phyloP scores from a whole-genome alignment of 2,113 vertebrate species.

The Zosterops pallidus region DNA sequence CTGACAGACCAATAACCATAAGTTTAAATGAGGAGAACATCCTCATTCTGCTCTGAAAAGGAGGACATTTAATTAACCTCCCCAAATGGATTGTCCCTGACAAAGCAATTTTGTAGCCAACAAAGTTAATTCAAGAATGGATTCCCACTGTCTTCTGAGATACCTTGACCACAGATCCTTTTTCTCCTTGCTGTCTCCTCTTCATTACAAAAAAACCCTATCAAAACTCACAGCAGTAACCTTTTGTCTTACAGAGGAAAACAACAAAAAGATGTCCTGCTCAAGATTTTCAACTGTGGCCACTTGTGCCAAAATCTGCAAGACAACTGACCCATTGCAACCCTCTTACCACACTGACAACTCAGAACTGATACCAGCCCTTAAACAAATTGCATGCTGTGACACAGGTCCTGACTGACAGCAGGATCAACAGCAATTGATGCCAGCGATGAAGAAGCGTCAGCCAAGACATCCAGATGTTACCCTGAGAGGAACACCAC shows the following conservation, averaged over 20 bases:
- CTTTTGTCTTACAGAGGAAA: neutral
- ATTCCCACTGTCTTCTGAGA: slow-evolving; percentile 20
- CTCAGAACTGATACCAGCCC: neutral
- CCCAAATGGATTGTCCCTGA: slow-evolving; percentile 35
- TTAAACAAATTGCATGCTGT: neutral
- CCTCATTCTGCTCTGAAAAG: neutral
- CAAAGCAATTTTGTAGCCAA: slow-evolving; percentile 46
- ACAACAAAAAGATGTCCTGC: neutral
- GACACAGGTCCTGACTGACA: neutral
- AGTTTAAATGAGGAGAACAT: slow-evolving; percentile 6
- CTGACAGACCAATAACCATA: neutral
- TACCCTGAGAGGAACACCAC: neutral
- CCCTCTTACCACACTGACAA: neutral
- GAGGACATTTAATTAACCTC: slow-evolving; percentile 54
- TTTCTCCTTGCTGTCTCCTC: neutral
- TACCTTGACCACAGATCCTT: neutral
- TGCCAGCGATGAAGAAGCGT: neutral
- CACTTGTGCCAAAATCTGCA: neutral
- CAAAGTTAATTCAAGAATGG: slow-evolving; percentile 37
- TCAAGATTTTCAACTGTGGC: neutral
- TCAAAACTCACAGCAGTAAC: neutral
- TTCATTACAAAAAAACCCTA: neutral
- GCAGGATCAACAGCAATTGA: neutral
- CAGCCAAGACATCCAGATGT: neutral
- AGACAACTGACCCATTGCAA: neutral